Evolutionary conservation across 2,888 invertebrate genomes (phyloP).

Genomic region (Oscheius onirici): DNA sequence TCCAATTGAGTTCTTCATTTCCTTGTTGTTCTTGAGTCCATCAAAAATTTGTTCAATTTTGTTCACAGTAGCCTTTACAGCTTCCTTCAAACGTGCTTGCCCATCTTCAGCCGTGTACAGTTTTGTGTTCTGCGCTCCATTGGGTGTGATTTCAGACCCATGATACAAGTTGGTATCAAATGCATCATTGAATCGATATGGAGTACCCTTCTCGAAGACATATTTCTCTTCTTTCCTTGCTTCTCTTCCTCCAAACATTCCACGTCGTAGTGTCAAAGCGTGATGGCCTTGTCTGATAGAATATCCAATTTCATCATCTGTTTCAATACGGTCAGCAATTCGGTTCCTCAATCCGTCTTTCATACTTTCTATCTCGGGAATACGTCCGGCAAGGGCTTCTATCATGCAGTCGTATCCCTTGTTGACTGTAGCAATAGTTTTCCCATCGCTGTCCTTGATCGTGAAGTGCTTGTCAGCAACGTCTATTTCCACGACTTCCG

Average conservation of each 20-base stretch:
- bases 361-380: not conserved
- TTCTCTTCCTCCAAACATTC: not conserved
- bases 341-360: not conserved
- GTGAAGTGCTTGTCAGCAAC: not conserved
- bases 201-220: no score
- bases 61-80: no score
- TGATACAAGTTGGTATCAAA: no score
- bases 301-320: not conserved
- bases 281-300: conserved; percentile 2
- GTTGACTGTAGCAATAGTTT: not conserved
- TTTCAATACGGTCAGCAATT: conserved; percentile 1
- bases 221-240: no score
- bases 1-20: no score
- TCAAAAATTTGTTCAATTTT: no score
- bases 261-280: not conserved
- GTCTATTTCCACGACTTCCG: not conserved
- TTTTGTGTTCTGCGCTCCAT: no score
- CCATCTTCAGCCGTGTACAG: no score
- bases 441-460: not conserved
- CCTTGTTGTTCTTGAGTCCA: no score
- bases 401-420: conserved; percentile 1
- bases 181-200: no score
- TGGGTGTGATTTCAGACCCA: no score
- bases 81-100: no score
- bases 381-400: not conserved